These are phyloP conservation scores for Osmerus eperlanus DNA, from an alignment of 2,113 vertebrate species.

Conservation along the genomic window DNA sequence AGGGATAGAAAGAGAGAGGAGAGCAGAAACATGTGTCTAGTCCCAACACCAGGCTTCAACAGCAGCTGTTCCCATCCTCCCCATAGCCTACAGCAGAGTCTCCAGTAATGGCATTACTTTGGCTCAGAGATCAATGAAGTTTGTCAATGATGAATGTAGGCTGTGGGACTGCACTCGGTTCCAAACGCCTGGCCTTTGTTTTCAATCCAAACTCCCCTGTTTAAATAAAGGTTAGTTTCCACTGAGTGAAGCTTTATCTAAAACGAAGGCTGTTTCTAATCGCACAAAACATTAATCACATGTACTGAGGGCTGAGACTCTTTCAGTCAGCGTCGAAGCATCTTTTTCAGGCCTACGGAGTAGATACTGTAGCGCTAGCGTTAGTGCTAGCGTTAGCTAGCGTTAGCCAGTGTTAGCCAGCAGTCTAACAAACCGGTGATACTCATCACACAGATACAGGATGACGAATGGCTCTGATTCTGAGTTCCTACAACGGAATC, in stretches of 20 bases:
- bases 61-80: slow-evolving; percentile 32
- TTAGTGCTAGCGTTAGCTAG: no score
- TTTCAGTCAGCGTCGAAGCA: no score
- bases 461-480: slow-evolving; percentile 6
- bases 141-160: slow-evolving; percentile 26
- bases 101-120: slow-evolving; percentile 27
- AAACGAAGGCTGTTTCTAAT: slow-evolving; percentile 20
- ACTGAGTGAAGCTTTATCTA: slow-evolving; percentile 36
- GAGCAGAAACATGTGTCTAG: background rate
- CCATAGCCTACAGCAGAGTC: no score
- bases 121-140: slow-evolving; percentile 43
- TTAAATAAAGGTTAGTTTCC: slow-evolving; percentile 18
- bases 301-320: background rate
- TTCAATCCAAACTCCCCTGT: slow-evolving; percentile 27
- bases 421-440: no score
- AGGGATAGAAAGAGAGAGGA: background rate
- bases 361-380: no score
- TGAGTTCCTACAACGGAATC: slow-evolving; percentile 17
- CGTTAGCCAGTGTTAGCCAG: no score
- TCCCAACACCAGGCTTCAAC: slow-evolving; percentile 2
- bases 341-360: no score
- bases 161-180: slow-evolving; percentile 9
- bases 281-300: slow-evolving; percentile 25
- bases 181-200: slow-evolving; percentile 28
- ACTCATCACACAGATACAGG: no score